Base-by-base conservation (phyloP, 2,797 vertebrate genomes). In the Emydoidea blandingii region DNA sequence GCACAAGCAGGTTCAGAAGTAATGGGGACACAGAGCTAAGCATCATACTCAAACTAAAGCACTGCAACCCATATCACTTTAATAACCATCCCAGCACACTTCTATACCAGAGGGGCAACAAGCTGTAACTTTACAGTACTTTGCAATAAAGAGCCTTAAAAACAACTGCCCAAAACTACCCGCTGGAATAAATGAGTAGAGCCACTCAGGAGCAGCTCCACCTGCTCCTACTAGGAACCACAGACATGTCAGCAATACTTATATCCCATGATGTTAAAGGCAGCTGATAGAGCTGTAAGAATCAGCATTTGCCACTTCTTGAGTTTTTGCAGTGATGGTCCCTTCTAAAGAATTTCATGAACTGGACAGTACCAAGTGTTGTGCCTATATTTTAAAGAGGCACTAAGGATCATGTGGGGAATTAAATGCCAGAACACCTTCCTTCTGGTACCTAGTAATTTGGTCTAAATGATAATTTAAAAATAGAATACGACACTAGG, bases 1-100 rank as follows among this genome's bases (percentile, higher is more conserved):
- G 21, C 7, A 52, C 0, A 0, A 91, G 37, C 21, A 1, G 1
- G n/a, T 85, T 52, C 8, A 88, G 81, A 79, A 1, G 6, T n/a
- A 44, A 89, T 47, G 86, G 44, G 89, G 81, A 59, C 19, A 47
- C 89, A 91, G 56, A 74, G 10, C 2, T 6, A 6, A 52, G 25
- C 23, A 54, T 34, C 57, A 16, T 31, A 59, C 47, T 21, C 2
- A 83, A 1, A 0, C 12, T 37, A 72, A 41, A 37, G 68, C 19
- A 72, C 68, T 41, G n/a, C 10, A 41, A 41, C 21, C 37, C 9
- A 23, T 25, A 37, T 72, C n/a, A 12, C n/a, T 12, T 21, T n/a
- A 72, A 21, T 37, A 21, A 68, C 9, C 18, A 68, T 19, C 65
- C n/a, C 18, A 21, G 65, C 18, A 37, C n/a, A 68, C 9, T 37